phyloP scores from a whole-genome alignment of 2,888 invertebrate species.

The Prosopocoilus inquinatus region DNA sequence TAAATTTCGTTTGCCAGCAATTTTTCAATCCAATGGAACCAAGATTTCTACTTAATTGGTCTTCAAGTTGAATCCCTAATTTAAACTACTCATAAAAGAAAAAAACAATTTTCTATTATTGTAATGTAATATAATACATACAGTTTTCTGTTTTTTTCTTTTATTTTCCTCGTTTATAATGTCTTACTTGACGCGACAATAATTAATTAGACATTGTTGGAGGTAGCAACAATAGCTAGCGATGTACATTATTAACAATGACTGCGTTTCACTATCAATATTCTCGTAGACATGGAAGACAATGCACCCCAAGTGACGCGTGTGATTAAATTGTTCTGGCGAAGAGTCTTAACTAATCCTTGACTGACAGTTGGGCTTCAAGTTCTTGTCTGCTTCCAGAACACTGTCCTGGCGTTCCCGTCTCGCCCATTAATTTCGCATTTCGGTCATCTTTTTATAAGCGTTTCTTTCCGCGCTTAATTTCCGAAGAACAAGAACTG shows the following conservation, averaged over 20 bases:
- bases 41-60: too few relatives aligned
- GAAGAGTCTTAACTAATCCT: slow-evolving; percentile 18
- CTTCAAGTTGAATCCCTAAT: too few relatives aligned
- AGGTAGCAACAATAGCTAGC: slow-evolving; percentile 7
- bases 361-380: slow-evolving; percentile 22
- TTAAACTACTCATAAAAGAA: too few relatives aligned
- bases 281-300: slow-evolving; percentile 2
- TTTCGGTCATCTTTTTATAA: neutral
- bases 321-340: slow-evolving; percentile 26
- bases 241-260: neutral
- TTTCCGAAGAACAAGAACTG: too few relatives aligned
- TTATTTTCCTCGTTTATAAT: too few relatives aligned
- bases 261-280: slow-evolving; percentile 11
- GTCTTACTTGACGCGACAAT: neutral
- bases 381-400: slow-evolving; percentile 6
- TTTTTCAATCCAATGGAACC: too few relatives aligned
- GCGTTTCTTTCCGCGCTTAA: too few relatives aligned
- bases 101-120: too few relatives aligned
- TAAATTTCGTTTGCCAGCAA: too few relatives aligned
- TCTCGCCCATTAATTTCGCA: neutral
- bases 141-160: too few relatives aligned
- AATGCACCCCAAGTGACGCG: slow-evolving; percentile 17
- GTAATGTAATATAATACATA: too few relatives aligned
- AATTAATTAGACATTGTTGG: slow-evolving; percentile 11
- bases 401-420: neutral